phyloP scores from a whole-genome alignment of 2,113 vertebrate genomes.

The Pao palembangensis region DNA sequence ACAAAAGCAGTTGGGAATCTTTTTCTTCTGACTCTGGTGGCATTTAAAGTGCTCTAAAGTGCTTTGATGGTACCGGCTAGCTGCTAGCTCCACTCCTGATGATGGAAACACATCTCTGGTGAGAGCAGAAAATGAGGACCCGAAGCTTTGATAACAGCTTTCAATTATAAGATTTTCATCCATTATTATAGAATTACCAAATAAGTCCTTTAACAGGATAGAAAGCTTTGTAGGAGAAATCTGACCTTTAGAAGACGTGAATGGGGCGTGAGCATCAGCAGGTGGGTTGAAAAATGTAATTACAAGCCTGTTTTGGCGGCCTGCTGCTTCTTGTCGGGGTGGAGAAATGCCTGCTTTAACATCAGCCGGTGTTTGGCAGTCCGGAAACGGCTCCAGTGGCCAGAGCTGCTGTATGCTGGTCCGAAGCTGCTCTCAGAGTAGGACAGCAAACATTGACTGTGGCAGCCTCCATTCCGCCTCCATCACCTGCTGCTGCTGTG shows the following conservation, averaged over 20 bases:
- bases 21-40: conserved; percentile 42
- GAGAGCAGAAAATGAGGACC: conserved; percentile 40
- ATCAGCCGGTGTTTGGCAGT: conserved; percentile 56
- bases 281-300: conserved; percentile 47
- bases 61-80: conserved; percentile 62
- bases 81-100: conserved; percentile 38
- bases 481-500: conserved; percentile 47
- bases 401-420: conserved; percentile 50
- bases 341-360: conserved; percentile 50
- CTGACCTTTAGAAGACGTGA: conserved; percentile 44
- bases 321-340: conserved; percentile 34
- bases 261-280: conserved; percentile 39
- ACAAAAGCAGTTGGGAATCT: conserved; percentile 54
- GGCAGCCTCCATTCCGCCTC: conserved; percentile 28
- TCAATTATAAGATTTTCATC: conserved; percentile 51
- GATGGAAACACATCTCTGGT: conserved; percentile 50
- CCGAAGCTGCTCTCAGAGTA: conserved; percentile 41
- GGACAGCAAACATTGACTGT: conserved; percentile 57
- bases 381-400: conserved; percentile 32
- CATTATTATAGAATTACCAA: conserved; percentile 63
- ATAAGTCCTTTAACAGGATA: background rate
- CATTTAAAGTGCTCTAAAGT: conserved; percentile 54
- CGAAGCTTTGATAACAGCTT: conserved; percentile 62
- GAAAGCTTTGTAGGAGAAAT: conserved; percentile 15
- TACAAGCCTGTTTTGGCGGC: conserved; percentile 20